These are phyloP conservation scores for Geococcyx californianus DNA, from an alignment of 2,113 vertebrate genomes.

Conservation along the genomic window DNA sequence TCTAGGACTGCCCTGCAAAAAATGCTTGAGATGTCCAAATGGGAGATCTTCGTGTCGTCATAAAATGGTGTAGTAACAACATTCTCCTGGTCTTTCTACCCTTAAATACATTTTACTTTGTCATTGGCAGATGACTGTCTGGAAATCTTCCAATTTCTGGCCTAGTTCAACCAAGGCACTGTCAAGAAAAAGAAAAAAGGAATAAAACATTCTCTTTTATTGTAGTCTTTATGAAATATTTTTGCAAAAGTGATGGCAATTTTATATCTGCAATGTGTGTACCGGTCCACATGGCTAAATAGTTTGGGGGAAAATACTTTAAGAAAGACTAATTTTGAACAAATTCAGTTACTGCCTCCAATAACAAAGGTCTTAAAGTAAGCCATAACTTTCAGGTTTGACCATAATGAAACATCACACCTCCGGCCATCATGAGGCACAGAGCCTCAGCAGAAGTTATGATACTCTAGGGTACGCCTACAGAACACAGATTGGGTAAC, in stretches of 20 bases:
- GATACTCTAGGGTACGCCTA: constrained; percentile 38
- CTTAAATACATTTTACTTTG: neutral
- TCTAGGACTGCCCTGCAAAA: neutral
- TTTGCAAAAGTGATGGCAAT: neutral
- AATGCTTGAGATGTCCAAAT: neutral
- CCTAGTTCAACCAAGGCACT: neutral
- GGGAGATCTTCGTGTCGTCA: neutral
- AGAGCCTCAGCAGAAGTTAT: constrained; percentile 61
- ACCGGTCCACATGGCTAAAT: neutral
- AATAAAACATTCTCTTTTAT: neutral
- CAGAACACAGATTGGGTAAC: constrained; percentile 63
- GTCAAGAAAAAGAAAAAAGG: neutral
- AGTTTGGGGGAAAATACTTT: neutral
- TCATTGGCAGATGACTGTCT: neutral
- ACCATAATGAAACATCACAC: constrained; percentile 25
- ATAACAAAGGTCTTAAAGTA: constrained; percentile 63
- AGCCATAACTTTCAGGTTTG: constrained; percentile 48
- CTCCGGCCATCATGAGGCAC: constrained; percentile 27
- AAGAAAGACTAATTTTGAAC: constrained; percentile 11
- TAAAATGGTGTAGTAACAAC: neutral
- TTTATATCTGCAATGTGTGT: neutral
- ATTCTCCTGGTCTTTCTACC: neutral
- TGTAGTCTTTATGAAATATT: neutral
- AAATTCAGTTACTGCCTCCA: neutral
- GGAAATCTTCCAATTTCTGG: neutral